Evolutionary conservation across 2,113 vertebrate genomes (phyloP), one percentile per base, ranked within the genome.

Genomic region (Nesogale talazaci): DNA sequence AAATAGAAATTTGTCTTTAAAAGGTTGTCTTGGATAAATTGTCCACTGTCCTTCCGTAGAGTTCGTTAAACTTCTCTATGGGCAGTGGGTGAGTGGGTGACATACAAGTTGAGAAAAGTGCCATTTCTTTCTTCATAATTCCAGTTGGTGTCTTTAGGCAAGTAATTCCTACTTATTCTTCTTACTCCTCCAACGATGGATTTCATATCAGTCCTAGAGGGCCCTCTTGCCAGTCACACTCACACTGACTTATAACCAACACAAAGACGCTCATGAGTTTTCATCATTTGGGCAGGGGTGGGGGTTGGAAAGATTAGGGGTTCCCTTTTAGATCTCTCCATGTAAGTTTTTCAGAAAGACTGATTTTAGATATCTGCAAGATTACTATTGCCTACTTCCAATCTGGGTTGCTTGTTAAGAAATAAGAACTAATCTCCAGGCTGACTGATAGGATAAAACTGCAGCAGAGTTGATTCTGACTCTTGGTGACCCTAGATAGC

Each of bases 111-210:
- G 75, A 88, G 42, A 34, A 29, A 80, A 67, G 61, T 8, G 92
- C 29, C 86, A 42, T 91, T 94, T 72, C 79, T 57, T 90, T 31
- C 74, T 90, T 90, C 23, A 63, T n/a, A 76, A 84, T 96, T 88
- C 76, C 20, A 59, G 31, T 38, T 70, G 42, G 15, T 86, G 90
- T 95, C 34, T 78, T 90, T 31, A 92, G 90, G 83, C 40, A 88
- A 92, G n/a, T 78, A 83, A 92, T 86, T 90, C 40, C 19, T 72
- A 78, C 65, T 83, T 52, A 67, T 96, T 92, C 95, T 91, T 94
- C 34, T 89, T 83, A 27, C 65, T 88, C 23, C 61, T 81, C 38
- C 23, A 61, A 77, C 25, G 9, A 36, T 23, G 1, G 59, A 72
- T 94, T 91, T 92, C 77, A 22, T 83, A 70, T 94, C 40, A 77